A percentile compares a stretch with the other conserved stretches of the same genome.
phyloP scores from a whole-genome alignment of 2,113 vertebrate genomes.

The Siniperca knerii region DNA sequence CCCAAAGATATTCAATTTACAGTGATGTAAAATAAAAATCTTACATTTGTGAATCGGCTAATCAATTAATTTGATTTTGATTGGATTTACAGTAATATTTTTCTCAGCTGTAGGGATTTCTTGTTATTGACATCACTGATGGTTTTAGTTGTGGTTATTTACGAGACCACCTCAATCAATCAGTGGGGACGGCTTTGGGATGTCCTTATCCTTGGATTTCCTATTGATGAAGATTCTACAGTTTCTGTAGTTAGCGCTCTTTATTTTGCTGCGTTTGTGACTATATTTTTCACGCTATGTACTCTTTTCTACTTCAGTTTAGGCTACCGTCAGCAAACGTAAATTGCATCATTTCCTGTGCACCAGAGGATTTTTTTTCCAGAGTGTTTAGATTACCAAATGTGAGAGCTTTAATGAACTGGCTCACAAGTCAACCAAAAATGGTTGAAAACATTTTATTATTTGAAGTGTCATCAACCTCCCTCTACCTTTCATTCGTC shows the following conservation, averaged over 20 bases:
- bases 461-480: background rate
- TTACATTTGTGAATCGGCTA: background rate
- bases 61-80: background rate
- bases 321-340: background rate
- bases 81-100: background rate
- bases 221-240: background rate
- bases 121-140: background rate
- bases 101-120: background rate
- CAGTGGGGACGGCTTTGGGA: background rate
- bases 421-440: background rate
- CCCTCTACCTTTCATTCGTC: background rate
- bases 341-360: background rate
- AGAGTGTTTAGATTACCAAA: background rate
- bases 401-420: background rate
- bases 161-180: conserved; percentile 6
- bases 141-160: background rate
- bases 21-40: background rate
- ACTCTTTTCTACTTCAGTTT: background rate
- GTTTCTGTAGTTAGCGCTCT: background rate
- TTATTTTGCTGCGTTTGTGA: background rate
- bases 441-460: conserved; percentile 1
- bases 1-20: background rate
- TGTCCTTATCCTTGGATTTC: background rate
- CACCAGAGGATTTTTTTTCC: background rate
- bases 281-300: background rate